Conservation (phyloP, 2,797 vertebrate genomes). For the Melanotaenia maccullochi region DNA sequence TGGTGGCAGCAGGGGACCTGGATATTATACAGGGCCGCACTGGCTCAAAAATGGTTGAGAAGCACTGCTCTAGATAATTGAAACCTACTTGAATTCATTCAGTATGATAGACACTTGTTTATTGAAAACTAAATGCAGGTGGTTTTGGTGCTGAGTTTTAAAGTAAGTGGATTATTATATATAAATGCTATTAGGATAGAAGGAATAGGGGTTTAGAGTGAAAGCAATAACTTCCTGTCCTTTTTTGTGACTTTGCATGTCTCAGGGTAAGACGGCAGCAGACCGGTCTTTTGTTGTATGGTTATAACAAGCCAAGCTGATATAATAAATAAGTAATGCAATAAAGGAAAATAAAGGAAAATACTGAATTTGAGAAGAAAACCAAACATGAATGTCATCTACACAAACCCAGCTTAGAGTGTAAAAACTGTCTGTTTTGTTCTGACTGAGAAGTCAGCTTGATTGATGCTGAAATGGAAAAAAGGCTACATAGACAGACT, state of each 20-base stretch:
- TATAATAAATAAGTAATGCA: too few species aligned
- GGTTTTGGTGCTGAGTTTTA: not conserved
- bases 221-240: not conserved
- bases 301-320: too few species aligned
- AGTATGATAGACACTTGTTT: too few species aligned
- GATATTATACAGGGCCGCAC: too few species aligned
- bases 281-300: not conserved
- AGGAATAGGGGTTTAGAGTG: too few species aligned
- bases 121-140: too few species aligned
- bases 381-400: not conserved
- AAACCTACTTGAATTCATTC: too few species aligned
- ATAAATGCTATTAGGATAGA: not conserved
- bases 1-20: too few species aligned
- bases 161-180: not conserved
- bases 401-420: not conserved
- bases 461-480: not conserved
- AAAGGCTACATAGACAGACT: not conserved
- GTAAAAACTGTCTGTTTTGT: not conserved
- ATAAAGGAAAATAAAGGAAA: not conserved
- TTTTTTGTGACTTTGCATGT: not conserved
- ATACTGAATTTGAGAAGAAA: not conserved
- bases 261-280: not conserved
- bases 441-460: not conserved
- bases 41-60: too few species aligned
- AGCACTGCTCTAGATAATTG: too few species aligned